Percentiles rank a stretch among this genome's conserved stretches.
These are phyloP conservation scores for Sebastes elongatus DNA, from an alignment of 2,797 vertebrate species.

Conservation along the genomic window DNA sequence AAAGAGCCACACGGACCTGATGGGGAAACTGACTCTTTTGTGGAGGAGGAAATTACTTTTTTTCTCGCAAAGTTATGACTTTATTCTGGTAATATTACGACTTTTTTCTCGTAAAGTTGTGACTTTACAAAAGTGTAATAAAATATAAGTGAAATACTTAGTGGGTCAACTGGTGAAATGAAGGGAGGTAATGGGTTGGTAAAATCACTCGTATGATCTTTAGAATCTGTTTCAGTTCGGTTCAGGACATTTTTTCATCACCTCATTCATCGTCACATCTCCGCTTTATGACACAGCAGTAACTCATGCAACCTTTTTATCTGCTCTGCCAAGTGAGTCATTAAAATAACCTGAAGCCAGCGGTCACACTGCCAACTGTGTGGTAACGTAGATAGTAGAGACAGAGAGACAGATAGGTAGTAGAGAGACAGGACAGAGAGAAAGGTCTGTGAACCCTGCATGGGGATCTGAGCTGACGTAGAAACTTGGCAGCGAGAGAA, in stretches of 20 bases:
- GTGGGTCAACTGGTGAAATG: not conserved
- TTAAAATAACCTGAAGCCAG: conserved; percentile 1
- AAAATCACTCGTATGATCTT: not conserved
- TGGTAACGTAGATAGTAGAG: not conserved
- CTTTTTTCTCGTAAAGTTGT: no score
- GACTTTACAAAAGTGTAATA: no score
- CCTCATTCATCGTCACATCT: not conserved
- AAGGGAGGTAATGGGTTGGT: not conserved
- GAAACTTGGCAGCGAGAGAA: conserved; percentile 21
- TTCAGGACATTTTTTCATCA: not conserved
- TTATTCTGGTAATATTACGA: no score
- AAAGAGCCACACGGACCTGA: no score
- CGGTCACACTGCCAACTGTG: not conserved
- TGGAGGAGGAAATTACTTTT: no score
- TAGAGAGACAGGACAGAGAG: not conserved
- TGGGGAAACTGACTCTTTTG: no score
- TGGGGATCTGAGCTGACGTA: conserved; percentile 12
- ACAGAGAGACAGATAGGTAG: not conserved
- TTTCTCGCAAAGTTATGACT: no score
- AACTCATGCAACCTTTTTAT: not conserved
- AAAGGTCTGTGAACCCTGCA: no score
- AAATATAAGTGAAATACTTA: not conserved
- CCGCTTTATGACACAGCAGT: not conserved
- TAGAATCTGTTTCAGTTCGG: not conserved
- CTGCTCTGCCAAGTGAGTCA: not conserved